phyloP scores from a whole-genome alignment of 2,797 vertebrate genomes.

The Scolopax bukidnonensis region DNA sequence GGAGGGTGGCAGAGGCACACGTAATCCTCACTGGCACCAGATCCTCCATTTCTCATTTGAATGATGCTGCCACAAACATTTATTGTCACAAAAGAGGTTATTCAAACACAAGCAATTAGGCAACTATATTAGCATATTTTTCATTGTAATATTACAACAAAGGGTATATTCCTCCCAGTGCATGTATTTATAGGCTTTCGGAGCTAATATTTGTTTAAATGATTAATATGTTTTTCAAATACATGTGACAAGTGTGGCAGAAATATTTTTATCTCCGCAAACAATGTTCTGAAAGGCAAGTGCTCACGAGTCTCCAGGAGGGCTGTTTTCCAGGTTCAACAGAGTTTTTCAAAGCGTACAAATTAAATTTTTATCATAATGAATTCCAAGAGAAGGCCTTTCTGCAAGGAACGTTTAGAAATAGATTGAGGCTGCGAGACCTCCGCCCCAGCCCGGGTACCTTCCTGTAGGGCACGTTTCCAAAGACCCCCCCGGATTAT shows the following conservation, averaged over 20 bases:
- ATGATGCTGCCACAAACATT: constrained; percentile 71
- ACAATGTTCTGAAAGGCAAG: constrained; percentile 52
- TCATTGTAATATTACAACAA: constrained; percentile 74
- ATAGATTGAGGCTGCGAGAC: not conserved
- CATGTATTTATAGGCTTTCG: constrained; percentile 73
- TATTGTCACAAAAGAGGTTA: constrained; percentile 76
- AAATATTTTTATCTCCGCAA: constrained; percentile 70
- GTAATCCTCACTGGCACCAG: constrained; percentile 37
- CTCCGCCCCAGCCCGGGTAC: not conserved
- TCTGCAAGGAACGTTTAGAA: not conserved
- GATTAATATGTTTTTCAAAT: constrained; percentile 82
- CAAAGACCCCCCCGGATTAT: not conserved
- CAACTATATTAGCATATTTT: constrained; percentile 76
- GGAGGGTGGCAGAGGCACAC: constrained; percentile 22
- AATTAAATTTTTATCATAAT: constrained; percentile 12
- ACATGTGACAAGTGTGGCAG: constrained; percentile 73
- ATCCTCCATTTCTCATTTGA: constrained; percentile 48
- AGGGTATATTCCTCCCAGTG: constrained; percentile 71
- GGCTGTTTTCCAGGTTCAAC: constrained; percentile 32
- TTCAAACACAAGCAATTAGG: constrained; percentile 79
- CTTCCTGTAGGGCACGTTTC: not conserved
- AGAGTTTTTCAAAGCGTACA: not conserved
- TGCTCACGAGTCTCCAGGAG: not conserved
- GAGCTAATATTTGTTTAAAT: constrained; percentile 82
- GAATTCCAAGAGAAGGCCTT: not conserved